These are phyloP conservation scores for Mus spretus DNA, from an alignment of 2,797 vertebrate genomes.

Conservation along the genomic window DNA sequence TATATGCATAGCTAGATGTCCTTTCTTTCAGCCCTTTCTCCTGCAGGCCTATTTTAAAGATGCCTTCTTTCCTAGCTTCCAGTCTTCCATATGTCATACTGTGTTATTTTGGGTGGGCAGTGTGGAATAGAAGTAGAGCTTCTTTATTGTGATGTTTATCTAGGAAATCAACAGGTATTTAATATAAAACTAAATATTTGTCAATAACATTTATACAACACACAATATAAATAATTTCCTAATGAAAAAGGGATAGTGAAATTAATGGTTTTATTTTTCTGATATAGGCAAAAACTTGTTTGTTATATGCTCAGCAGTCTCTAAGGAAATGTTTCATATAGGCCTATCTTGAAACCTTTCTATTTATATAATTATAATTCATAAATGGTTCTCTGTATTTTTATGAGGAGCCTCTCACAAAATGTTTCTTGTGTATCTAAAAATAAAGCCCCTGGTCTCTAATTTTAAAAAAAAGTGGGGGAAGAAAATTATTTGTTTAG, in stretches of 20 bases:
- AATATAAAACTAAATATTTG: constrained; percentile 29
- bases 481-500: too few species aligned
- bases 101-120: not conserved
- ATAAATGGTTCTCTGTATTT: not conserved
- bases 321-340: constrained; percentile 50
- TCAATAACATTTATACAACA: not conserved
- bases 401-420: not conserved
- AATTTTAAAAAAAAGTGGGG: not conserved
- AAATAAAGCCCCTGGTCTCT: constrained; percentile 23
- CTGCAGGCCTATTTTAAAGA: not conserved
- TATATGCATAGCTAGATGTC: not conserved
- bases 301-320: constrained; percentile 52
- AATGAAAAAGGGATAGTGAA: not conserved
- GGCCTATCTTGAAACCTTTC: constrained; percentile 51
- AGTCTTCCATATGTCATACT: not conserved
- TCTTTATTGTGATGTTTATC: constrained; percentile 27
- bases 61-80: not conserved
- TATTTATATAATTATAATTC: constrained; percentile 46
- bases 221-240: constrained; percentile 37
- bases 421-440: not conserved
- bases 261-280: constrained; percentile 3
- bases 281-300: constrained; percentile 13
- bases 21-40: not conserved
- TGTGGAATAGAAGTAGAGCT: not conserved
- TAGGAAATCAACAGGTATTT: not conserved